Evolutionary conservation across 2,888 invertebrate genomes (phyloP).

Genomic region (Gari tellinella): DNA sequence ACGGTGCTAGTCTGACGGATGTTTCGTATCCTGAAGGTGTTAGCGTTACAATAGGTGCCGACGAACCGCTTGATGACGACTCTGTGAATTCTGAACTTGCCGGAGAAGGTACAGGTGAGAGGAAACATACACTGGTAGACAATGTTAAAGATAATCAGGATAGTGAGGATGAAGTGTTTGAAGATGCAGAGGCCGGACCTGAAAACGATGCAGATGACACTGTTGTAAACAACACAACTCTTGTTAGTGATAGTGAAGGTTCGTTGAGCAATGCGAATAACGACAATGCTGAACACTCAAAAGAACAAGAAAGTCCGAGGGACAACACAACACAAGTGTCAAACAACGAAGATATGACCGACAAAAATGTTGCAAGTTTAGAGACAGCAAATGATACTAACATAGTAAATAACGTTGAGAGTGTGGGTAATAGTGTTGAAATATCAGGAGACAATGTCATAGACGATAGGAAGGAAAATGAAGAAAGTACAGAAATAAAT

Average conservation of each 20-base stretch:
- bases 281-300: neutral
- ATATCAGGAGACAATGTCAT: neutral
- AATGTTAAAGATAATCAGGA: neutral
- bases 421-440: neutral
- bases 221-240: neutral
- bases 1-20: no score
- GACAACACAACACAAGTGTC: neutral
- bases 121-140: neutral
- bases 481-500: neutral
- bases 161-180: neutral
- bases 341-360: neutral
- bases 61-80: neutral
- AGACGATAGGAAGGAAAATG: neutral
- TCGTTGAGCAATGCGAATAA: neutral
- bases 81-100: neutral
- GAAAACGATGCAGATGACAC: neutral
- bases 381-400: no score
- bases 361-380: neutral
- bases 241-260: neutral
- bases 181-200: neutral
- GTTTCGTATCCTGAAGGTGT: no score
- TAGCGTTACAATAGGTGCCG: no score
- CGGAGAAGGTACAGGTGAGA: neutral
- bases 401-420: neutral
- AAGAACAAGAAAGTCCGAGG: conserved; percentile 2